Conservation (phyloP, 2,797 vertebrate genomes). For the Gorsachius magnificus region DNA sequence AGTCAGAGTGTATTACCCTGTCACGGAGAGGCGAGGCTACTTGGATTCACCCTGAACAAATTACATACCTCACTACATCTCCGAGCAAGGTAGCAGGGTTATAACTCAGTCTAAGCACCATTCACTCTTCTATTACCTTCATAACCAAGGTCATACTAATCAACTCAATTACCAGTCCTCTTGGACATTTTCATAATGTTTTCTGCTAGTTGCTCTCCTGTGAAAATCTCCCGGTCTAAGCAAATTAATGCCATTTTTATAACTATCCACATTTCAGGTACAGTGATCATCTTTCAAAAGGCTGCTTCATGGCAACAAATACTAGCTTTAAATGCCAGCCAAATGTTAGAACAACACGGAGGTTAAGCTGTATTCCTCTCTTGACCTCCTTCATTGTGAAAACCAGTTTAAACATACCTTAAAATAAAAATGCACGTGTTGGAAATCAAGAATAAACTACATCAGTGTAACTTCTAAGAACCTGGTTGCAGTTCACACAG, state of each 20-base stretch:
- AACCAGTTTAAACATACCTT: neutral
- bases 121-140: constrained; percentile 87
- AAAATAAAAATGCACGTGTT: neutral
- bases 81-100: constrained; percentile 76
- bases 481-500: neutral
- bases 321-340: neutral
- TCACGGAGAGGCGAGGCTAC: constrained; percentile 76
- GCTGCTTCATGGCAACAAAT: constrained; percentile 5
- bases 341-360: neutral
- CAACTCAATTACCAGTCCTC: constrained; percentile 97
- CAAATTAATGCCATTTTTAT: constrained; percentile 97
- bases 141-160: constrained; percentile 99
- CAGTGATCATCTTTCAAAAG: constrained; percentile 86
- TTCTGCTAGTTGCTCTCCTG: constrained; percentile 98
- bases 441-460: neutral
- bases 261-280: constrained; percentile 92
- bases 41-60: constrained; percentile 82
- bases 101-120: constrained; percentile 89
- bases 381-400: neutral
- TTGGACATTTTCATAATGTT: constrained; percentile 98
- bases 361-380: neutral
- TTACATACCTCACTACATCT: constrained; percentile 75
- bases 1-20: constrained; percentile 79
- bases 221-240: constrained; percentile 97
- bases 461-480: neutral